Base-by-base conservation (phyloP, 2,888 invertebrate species). In the Margaritifera margaritifera region DNA sequence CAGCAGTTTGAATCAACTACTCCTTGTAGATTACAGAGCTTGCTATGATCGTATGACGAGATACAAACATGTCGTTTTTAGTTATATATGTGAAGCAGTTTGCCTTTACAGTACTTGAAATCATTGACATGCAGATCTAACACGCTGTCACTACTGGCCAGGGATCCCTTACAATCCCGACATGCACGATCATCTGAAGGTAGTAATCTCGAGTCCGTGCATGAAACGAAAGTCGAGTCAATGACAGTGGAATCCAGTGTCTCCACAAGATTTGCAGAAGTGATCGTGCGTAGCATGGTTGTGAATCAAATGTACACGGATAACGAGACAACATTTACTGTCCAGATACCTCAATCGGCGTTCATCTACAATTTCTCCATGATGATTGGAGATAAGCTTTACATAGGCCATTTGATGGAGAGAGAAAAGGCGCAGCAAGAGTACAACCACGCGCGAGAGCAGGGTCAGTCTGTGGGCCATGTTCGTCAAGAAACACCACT, bases 261-360 rank as follows among this genome's bases (percentile, higher is more conserved):
- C 25, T 60, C 64, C 8, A 54, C 64, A 27, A 19, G 64, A 5
- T 69, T 69, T 56, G 59, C 64, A n/a, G 60, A 60, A 22, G 69
- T 69, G 5, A 56, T 42, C 19, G 27, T 69, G n/a, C 27, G 27
- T 6, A 54, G 55, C 6, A 20, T 25, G 1, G 22, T 69, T 24
- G 52, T 50, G 25, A 69, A 69, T 27, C 18, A n/a, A 18, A 61
- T 57, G 6, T 1, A 15, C 6, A 25, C 24, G 4, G 50, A 62
- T n/a, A 55, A 52, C 8, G 90, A 93, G 86, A 92, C 92, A 11
- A 91, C 91, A 59, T 94, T 94, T 89, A 91, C 92, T 61, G 92
- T 94, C 15, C 91, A 94, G 22, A 88, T 94, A 62, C 94, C 94
- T 0, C 93, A 94, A 72, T 92, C 93, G 1, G 80, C 80, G 8